A percentile compares a stretch with the other conserved stretches of the same genome.
phyloP scores from a whole-genome alignment of 1,140 invertebrate species.

The Temnothorax nylanderi region DNA sequence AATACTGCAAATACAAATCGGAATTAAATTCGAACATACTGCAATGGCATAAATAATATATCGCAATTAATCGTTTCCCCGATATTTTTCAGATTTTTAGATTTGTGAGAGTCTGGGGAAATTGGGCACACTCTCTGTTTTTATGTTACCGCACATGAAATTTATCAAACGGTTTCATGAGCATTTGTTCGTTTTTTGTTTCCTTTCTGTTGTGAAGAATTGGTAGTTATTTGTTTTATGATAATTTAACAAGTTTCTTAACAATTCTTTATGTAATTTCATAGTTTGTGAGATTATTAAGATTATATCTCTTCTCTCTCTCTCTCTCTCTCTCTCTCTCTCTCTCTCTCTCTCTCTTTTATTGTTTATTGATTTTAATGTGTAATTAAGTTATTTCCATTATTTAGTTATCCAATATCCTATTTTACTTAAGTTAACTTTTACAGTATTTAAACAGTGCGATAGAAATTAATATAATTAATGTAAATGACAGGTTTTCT shows the following conservation, averaged over 20 bases:
- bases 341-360: not conserved
- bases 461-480: not conserved
- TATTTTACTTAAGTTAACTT: not conserved
- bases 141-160: not conserved
- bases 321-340: too few species aligned
- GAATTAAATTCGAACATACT: not conserved
- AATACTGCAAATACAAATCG: slow-evolving; percentile 9
- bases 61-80: slow-evolving; percentile 41
- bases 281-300: not conserved
- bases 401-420: not conserved
- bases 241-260: not conserved
- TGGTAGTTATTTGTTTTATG: not conserved
- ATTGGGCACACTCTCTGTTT: not conserved
- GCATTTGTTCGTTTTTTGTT: not conserved
- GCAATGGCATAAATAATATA: slow-evolving; percentile 33
- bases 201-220: too few species aligned
- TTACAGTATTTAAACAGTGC: not conserved
- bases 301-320: not conserved
- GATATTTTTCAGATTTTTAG: not conserved
- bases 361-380: not conserved
- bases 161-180: not conserved
- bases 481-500: not conserved
- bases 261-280: not conserved
- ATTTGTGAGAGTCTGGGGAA: slow-evolving; percentile 27
- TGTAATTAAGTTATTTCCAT: not conserved